Percentiles rank a stretch among this genome's conserved stretches.
phyloP scores from a whole-genome alignment of 2,113 vertebrate species.

The Eurypyga helias region DNA sequence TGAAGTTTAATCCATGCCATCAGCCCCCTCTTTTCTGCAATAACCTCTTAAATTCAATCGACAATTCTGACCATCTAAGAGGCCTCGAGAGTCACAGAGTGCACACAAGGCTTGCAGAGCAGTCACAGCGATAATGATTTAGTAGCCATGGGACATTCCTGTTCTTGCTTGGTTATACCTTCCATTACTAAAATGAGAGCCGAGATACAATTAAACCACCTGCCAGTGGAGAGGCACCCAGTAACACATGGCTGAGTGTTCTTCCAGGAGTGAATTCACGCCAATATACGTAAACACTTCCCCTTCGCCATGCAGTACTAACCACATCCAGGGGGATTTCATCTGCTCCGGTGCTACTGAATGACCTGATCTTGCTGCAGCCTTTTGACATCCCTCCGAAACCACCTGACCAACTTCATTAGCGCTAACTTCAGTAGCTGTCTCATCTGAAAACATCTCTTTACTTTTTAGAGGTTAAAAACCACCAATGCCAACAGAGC shows the following conservation, averaged over 20 bases:
- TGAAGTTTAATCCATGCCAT: background rate
- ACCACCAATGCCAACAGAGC: background rate
- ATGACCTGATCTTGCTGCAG: background rate
- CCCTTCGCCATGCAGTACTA: background rate
- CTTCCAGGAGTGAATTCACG: background rate
- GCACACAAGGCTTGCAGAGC: background rate
- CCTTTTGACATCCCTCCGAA: background rate
- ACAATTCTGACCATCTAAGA: background rate
- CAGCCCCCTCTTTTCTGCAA: background rate
- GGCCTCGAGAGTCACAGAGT: background rate
- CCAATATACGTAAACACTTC: background rate
- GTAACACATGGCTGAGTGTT: background rate
- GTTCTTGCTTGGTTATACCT: background rate
- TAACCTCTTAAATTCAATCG: background rate
- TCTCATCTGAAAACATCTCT: background rate
- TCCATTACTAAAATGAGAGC: background rate
- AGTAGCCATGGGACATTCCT: background rate
- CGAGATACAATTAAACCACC: background rate
- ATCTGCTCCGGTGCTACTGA: background rate
- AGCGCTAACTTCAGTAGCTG: background rate
- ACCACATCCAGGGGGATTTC: background rate
- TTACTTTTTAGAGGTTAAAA: conserved; percentile 5
- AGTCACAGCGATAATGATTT: background rate
- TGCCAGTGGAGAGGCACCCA: background rate
- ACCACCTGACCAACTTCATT: background rate